Base-by-base conservation (phyloP, 2,888 invertebrate species). In the Venustoraphidia nigricollis region DNA sequence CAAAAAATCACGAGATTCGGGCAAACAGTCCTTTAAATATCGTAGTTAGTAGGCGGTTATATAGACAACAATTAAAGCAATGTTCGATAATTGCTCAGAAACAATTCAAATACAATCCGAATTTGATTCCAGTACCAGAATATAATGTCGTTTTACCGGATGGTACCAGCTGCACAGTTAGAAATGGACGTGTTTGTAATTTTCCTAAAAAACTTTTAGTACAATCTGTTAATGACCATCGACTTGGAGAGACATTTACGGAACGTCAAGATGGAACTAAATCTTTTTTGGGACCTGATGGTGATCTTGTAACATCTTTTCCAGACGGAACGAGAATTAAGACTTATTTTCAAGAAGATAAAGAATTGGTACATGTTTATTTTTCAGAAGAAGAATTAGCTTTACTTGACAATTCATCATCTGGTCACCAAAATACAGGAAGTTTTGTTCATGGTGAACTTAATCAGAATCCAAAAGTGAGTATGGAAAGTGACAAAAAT, bases 311-410 rank as follows among this genome's bases (percentile, higher is more conserved):
- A 4, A 17, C 9, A 34, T 11, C 14, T 36, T 46, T 46, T 39
- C 46, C 44, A 62, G 63, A 65, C 43, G 63, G 61, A 11, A 63
- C 63, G 27, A 55, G 61, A 35, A 64, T 63, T 36, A 58, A 56
- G 14, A 60, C 57, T 1, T 52, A 56, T 34, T 58, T 56, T 47
- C 47, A 49, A 14, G 54, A 63, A 44, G 64, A 63, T 45, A 52
- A 57, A 8, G 55, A 59, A 9, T 54, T 57, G 9, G 46, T 59
- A 38, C 51, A 46, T 17, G 59, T 60, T 50, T 60, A 64, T 34
- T 63, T 62, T 61, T 56, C 58, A n/a, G 54, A 56, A 1, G 58
- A 61, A 10, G 62, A 63, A 45, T 52, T 60, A 9, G 27, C 27
- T 27, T 27, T 27, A 27, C 27, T 27, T 9, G 1, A 1, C 9